phyloP scores from a whole-genome alignment of 2,888 invertebrate species.

The Gortyna flavago region DNA sequence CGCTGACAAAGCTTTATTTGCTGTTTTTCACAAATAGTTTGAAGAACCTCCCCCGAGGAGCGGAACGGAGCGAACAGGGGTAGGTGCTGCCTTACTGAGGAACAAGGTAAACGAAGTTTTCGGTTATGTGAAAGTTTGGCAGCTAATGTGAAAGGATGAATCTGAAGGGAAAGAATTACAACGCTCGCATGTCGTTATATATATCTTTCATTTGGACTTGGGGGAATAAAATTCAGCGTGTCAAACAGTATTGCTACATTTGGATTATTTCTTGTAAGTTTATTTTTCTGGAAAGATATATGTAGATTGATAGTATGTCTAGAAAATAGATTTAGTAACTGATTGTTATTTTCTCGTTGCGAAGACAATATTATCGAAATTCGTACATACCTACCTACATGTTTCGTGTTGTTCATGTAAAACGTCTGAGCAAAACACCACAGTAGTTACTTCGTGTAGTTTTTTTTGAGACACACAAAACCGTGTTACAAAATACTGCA shows the following conservation, averaged over 20 bases:
- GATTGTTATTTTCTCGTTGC: not conserved
- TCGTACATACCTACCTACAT: not conserved
- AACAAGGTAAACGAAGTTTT: slow-evolving; percentile 56
- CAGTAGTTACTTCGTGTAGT: not conserved
- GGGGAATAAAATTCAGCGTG: not conserved
- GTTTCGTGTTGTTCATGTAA: not conserved
- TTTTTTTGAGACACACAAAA: slow-evolving; percentile 1
- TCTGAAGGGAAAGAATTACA: slow-evolving; percentile 25
- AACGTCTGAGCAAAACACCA: not conserved
- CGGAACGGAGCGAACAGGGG: slow-evolving; percentile 60
- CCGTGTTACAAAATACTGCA: slow-evolving; percentile 17
- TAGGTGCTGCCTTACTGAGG: slow-evolving; percentile 42
- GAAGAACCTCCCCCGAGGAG: slow-evolving; percentile 70
- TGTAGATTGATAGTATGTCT: not conserved
- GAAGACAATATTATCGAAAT: not conserved
- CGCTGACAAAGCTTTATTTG: slow-evolving; percentile 83
- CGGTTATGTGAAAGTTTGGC: slow-evolving; percentile 45
- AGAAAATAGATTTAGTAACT: not conserved
- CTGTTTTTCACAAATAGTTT: slow-evolving; percentile 83
- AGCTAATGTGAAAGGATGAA: slow-evolving; percentile 51
- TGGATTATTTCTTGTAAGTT: not conserved
- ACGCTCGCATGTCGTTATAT: not conserved
- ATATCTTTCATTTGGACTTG: not conserved
- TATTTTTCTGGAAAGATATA: not conserved
- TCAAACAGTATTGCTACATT: not conserved